Evolutionary conservation across 2,797 vertebrate species (phyloP).

Genomic region (Notolepis coatsorum): DNA sequence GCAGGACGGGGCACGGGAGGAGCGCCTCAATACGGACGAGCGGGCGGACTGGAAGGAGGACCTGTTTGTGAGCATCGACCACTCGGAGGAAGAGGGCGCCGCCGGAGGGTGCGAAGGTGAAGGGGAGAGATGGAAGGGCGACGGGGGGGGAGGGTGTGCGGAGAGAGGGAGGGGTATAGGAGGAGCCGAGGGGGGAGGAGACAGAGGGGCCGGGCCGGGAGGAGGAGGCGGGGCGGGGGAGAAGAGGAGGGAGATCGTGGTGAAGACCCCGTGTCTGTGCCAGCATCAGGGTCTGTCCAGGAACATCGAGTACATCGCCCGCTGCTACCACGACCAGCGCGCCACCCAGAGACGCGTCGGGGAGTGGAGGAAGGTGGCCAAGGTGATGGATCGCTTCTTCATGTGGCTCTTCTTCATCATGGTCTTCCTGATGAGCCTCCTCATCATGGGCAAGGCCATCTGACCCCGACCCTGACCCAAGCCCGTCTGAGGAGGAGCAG

Average conservation of each 20-base stretch:
- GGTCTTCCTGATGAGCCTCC: constrained; percentile 90
- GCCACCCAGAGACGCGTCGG: constrained; percentile 76
- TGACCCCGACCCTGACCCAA: no score
- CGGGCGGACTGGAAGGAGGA: constrained; percentile 56
- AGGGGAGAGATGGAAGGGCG: background rate
- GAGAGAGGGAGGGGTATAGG: constrained; percentile 28
- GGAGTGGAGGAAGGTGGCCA: constrained; percentile 92
- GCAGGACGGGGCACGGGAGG: background rate
- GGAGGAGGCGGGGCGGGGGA: background rate
- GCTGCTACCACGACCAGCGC: constrained; percentile 84
- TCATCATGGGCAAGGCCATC: constrained; percentile 86
- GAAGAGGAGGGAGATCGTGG: constrained; percentile 33
- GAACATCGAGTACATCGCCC: constrained; percentile 83
- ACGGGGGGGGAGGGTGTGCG: background rate
- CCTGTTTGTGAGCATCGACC: constrained; percentile 43
- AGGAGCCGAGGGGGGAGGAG: background rate
- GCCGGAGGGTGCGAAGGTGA: background rate
- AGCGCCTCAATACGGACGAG: constrained; percentile 3
- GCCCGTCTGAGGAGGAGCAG: constrained; percentile 70
- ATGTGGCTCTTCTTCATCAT: constrained; percentile 94
- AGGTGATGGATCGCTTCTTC: constrained; percentile 93
- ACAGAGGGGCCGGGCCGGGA: background rate
- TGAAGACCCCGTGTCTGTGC: constrained; percentile 75
- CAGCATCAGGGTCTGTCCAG: constrained; percentile 77
- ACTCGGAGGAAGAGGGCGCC: constrained; percentile 36